Evolutionary conservation across 2,797 vertebrate species (phyloP), one percentile per base, ranked within the genome.

Genomic region (Coregonus ussuriensis): DNA sequence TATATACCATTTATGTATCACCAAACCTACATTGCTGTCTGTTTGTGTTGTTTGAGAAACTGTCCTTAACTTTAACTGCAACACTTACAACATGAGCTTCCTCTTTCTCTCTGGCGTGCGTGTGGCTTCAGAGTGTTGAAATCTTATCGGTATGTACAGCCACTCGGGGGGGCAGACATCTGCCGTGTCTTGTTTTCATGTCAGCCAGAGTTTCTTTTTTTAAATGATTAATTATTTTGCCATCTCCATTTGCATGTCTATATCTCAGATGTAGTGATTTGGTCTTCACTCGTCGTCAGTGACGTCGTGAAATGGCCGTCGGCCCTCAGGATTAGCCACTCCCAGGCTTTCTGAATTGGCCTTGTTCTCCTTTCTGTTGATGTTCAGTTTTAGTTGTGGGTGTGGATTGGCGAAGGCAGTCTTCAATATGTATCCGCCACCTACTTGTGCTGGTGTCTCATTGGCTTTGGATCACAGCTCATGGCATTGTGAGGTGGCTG

Each of bases 101-200:
- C 96, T 95, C 92, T 93, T 80, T 94, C 90, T 94, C 93, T 96
- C 93, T 96, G 93, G 95, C 95, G 92, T 97, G 95, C 96, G 94
- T 94, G 88, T 96, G 97, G 97, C 96, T 94, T 97, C 98, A 99
- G 98, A 97, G 98, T 99, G 94, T 98, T 99, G 98, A 98, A 98
- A 97, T 99, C 97, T 91, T 99, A 95, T 96, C 95, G 98, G 98
- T 99, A 99, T 95, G 98, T 99, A 98, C 94, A 90, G 95, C 92
- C 88, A 95, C 92, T 93, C 88, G 88, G 93, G 88, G 73, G 73
- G 93, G 87, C 89, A 91, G 92, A 91, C 90, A 89, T 93, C 93
- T 93, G 91, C 91, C 91, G 88, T 90, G 90, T 94, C 91, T 93
- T 91, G 91, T 89, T 92, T 92, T 93, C 91, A 92, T 92, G 93